Percentiles rank a stretch among this genome's conserved stretches.
Conservation (phyloP, 2,888 invertebrate species). For the Liodrosophila aerea region DNA sequence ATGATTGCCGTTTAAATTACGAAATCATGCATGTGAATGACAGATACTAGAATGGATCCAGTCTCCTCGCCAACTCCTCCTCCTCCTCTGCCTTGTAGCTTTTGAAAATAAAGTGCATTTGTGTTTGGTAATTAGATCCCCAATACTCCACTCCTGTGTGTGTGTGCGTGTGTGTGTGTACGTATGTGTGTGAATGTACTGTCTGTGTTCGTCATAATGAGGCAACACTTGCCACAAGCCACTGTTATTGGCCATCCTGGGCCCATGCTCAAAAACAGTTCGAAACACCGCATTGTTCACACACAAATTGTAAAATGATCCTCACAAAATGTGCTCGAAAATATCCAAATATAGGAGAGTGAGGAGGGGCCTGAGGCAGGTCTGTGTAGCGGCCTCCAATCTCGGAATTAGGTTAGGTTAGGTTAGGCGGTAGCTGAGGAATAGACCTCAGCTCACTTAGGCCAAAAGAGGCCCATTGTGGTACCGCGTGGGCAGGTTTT, state of each 20-base stretch:
- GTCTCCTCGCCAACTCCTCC: not conserved
- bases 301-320: conserved; percentile 57
- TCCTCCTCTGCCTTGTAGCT: conserved; percentile 8
- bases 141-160: conserved; percentile 37
- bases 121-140: conserved; percentile 71
- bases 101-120: conserved; percentile 69
- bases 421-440: too few species aligned
- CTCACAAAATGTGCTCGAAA: conserved; percentile 5
- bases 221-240: conserved; percentile 40
- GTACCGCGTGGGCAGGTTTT: too few species aligned
- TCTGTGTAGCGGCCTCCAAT: too few species aligned
- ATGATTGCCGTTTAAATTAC: conserved; percentile 72
- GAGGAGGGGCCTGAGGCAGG: too few species aligned
- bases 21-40: conserved; percentile 65
- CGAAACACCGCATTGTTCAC: conserved; percentile 44
- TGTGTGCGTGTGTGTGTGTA: conserved; percentile 11
- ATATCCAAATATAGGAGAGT: too few species aligned
- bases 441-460: too few species aligned
- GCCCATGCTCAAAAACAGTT: conserved; percentile 15
- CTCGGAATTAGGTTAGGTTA: too few species aligned
- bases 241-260: not conserved
- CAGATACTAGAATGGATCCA: conserved; percentile 26
- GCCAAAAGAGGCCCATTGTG: too few species aligned
- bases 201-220: conserved; percentile 49
- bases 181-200: not conserved